These are phyloP conservation scores for Parthenolecanium corni DNA, from an alignment of 2,888 invertebrate species.

Conservation along the genomic window DNA sequence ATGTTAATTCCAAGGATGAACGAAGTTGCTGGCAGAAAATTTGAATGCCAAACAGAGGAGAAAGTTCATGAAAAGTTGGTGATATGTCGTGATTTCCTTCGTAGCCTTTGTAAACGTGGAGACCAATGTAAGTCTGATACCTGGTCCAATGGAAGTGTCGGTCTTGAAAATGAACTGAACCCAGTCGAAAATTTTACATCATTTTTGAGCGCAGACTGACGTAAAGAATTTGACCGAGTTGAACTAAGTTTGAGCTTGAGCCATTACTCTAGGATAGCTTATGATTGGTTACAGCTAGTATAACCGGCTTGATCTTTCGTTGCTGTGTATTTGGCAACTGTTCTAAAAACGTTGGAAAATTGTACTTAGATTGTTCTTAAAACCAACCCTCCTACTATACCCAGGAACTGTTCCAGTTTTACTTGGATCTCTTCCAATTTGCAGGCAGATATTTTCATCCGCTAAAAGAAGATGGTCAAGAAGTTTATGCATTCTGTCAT, in stretches of 20 bases:
- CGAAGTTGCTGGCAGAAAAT: constrained; percentile 10
- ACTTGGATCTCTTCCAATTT: not conserved
- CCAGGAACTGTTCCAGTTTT: not conserved
- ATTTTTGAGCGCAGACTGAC: too few species aligned
- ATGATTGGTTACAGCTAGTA: too few species aligned
- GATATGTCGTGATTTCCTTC: constrained; percentile 47
- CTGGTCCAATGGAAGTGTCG: too few species aligned
- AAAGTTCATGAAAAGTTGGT: constrained; percentile 18
- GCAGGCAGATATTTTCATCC: constrained; percentile 33
- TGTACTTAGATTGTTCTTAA: too few species aligned
- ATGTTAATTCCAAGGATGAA: constrained; percentile 20
- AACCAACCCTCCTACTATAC: not conserved
- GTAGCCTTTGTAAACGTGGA: constrained; percentile 48
- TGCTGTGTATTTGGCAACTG: too few species aligned
- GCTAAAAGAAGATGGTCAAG: constrained; percentile 30
- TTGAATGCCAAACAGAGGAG: constrained; percentile 9
- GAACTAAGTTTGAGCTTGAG: too few species aligned
- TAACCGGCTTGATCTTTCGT: too few species aligned
- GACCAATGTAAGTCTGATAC: constrained; percentile 31
- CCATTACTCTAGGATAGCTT: too few species aligned
- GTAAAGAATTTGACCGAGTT: too few species aligned
- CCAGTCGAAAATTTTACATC: too few species aligned
- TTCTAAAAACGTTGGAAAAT: too few species aligned
- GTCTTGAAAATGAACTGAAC: too few species aligned
- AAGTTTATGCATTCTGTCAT: constrained; percentile 48